Conservation (phyloP, 2,888 invertebrate genomes). For the Acanthosoma haemorrhoidale region DNA sequence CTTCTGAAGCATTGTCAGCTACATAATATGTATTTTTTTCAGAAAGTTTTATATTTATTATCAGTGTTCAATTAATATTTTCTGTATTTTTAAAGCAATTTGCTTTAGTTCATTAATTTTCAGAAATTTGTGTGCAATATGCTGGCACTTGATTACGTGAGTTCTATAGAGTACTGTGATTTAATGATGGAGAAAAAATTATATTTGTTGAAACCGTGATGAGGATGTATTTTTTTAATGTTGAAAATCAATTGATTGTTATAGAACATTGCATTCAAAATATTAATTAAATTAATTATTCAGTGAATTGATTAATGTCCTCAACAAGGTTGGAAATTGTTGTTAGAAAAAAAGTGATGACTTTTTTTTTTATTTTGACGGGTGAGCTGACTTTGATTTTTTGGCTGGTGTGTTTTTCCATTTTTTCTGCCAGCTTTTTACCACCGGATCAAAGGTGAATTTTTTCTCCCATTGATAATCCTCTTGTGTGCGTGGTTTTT, state of each 20-base stretch:
- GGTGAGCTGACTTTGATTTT: constrained; percentile 32
- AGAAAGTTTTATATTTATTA: background rate
- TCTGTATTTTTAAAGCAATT: background rate
- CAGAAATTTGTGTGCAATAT: constrained; percentile 30
- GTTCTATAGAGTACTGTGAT: constrained; percentile 10
- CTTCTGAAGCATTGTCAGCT: background rate
- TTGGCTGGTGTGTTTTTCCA: constrained; percentile 30
- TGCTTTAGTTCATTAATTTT: constrained; percentile 5
- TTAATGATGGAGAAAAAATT: background rate
- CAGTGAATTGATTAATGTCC: background rate
- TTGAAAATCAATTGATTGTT: background rate
- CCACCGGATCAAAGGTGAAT: constrained; percentile 23
- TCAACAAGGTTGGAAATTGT: constrained; percentile 16
- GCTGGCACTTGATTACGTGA: constrained; percentile 28
- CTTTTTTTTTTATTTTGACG: constrained; percentile 27
- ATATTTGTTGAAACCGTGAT: constrained; percentile 8
- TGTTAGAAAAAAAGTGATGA: constrained; percentile 7
- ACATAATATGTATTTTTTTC: background rate
- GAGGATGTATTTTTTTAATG: background rate
- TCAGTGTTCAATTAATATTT: background rate
- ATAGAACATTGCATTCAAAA: background rate
- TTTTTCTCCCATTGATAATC: constrained; percentile 23
- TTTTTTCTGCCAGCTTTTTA: constrained; percentile 30
- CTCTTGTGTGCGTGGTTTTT: constrained; percentile 27
- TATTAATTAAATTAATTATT: background rate